A percentile compares a stretch with the other conserved stretches of the same genome.
Evolutionary conservation across 2,113 vertebrate genomes (phyloP).

Genomic region (Cavia aperea): DNA sequence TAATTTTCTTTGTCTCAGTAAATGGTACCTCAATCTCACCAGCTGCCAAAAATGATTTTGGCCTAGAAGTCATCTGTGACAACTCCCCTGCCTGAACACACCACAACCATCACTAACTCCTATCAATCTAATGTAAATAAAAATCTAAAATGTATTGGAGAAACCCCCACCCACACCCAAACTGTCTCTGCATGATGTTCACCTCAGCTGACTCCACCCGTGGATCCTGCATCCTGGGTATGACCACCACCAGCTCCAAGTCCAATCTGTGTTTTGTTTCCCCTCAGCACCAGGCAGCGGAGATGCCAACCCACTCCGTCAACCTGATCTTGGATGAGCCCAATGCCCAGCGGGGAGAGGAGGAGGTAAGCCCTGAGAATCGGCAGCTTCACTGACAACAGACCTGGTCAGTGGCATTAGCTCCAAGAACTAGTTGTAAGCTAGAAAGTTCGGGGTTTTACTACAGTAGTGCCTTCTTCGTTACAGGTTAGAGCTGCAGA

Average conservation of each 20-base stretch:
- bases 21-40: not conserved
- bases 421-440: not conserved
- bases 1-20: not conserved
- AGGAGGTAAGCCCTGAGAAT: not conserved
- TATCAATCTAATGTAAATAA: not conserved
- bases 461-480: not conserved
- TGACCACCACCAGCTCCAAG: not conserved
- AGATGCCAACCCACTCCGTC: not conserved
- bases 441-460: not conserved
- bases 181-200: not conserved
- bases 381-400: not conserved
- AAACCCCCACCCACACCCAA: not conserved
- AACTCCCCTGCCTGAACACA: not conserved
- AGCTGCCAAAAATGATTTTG: not conserved
- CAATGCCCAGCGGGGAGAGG: not conserved
- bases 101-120: not conserved
- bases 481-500: not conserved
- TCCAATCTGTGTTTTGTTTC: not conserved
- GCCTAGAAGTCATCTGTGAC: not conserved
- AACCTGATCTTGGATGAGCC: not conserved
- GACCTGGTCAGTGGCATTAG: not conserved
- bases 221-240: not conserved
- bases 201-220: not conserved
- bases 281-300: not conserved
- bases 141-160: not conserved